Conservation (phyloP, 2,888 invertebrate species). For the Ochlodes sylvanus region DNA sequence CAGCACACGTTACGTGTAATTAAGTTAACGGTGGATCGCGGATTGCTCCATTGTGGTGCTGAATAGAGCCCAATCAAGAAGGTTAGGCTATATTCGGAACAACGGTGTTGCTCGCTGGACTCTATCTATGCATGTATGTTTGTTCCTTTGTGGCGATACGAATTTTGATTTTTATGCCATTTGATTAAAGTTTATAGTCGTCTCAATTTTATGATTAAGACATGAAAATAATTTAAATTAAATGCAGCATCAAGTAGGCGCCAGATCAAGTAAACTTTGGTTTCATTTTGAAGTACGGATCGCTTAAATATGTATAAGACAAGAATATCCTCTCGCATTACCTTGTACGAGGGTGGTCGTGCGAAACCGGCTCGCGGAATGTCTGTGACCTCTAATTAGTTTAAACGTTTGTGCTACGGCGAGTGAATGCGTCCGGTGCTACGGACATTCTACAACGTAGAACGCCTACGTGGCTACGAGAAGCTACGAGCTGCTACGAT, state of each 20-base stretch:
- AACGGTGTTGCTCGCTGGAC: no score
- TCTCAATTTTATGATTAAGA: no score
- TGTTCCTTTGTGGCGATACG: no score
- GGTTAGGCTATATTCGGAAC: not conserved
- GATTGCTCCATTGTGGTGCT: not conserved
- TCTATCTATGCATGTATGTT: no score
- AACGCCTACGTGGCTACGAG: not conserved
- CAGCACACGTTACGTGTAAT: not conserved
- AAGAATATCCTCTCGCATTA: not conserved
- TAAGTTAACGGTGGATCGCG: not conserved
- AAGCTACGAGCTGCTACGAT: no score
- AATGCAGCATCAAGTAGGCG: no score
- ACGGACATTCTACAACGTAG: not conserved
- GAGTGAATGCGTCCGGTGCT: not conserved
- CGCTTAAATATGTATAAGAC: not conserved
- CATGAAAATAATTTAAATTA: no score
- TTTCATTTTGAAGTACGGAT: no score
- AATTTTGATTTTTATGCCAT: no score
- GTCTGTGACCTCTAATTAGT: not conserved
- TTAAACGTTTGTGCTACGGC: not conserved
- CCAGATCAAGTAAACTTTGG: no score
- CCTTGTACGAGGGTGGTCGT: not conserved
- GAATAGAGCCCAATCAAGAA: not conserved
- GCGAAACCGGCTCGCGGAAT: not conserved
- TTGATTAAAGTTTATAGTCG: no score